Percentiles rank a stretch among this genome's conserved stretches.
Evolutionary conservation across 1,140 invertebrate genomes (phyloP).

Genomic region (Pygmarrhopalites habei): DNA sequence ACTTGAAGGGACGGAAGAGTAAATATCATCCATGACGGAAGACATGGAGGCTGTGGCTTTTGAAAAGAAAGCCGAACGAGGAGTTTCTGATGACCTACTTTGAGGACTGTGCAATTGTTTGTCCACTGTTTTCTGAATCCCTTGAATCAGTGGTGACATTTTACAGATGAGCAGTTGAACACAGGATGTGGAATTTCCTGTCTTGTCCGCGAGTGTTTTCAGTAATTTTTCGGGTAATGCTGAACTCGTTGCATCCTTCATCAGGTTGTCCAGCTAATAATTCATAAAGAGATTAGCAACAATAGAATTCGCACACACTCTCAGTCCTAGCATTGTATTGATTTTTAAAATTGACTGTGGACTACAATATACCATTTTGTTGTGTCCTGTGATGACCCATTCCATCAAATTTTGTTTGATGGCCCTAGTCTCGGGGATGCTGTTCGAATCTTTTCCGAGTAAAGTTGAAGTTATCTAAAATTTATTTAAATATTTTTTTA

Average conservation of each 20-base stretch:
- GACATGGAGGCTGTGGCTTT: too few relatives aligned
- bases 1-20: constrained; percentile 47
- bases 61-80: not conserved
- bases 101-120: not conserved
- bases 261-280: constrained; percentile 36
- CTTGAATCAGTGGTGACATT: constrained; percentile 61
- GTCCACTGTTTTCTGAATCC: constrained; percentile 53
- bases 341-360: too few relatives aligned
- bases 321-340: too few relatives aligned
- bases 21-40: not conserved
- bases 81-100: not conserved
- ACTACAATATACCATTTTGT: constrained; percentile 27
- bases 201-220: constrained; percentile 48
- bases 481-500: too few relatives aligned
- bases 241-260: constrained; percentile 38
- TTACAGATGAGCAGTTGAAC: constrained; percentile 68
- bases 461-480: constrained; percentile 34
- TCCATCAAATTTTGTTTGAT: constrained; percentile 32
- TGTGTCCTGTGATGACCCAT: constrained; percentile 29
- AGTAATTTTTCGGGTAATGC: constrained; percentile 57
- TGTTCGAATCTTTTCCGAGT: constrained; percentile 30
- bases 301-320: not conserved
- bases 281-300: not conserved
- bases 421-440: constrained; percentile 21
- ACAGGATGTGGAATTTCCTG: constrained; percentile 56